Evolutionary conservation across 2,888 invertebrate species (phyloP).

Genomic region (Didymodactylos carnosus): DNA sequence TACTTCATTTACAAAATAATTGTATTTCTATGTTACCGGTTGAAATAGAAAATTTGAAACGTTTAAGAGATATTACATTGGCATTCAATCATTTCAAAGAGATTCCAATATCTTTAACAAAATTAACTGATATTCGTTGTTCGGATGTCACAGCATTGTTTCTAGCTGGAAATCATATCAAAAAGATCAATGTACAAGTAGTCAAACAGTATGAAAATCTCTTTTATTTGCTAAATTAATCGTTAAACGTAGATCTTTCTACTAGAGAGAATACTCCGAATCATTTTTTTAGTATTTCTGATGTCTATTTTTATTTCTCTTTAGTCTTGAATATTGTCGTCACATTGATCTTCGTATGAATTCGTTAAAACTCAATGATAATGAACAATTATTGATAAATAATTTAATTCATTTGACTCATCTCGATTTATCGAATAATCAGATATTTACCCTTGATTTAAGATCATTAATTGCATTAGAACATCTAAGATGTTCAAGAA

Average conservation of each 20-base stretch:
- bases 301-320: neutral
- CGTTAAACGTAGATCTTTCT: no score
- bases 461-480: conserved; percentile 30
- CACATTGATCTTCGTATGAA: conserved; percentile 30
- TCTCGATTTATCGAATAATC: conserved; percentile 35
- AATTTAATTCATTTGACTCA: conserved; percentile 31
- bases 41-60: neutral
- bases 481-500: conserved; percentile 34
- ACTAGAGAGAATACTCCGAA: no score
- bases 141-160: neutral
- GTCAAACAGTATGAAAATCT: neutral
- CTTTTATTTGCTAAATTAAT: neutral
- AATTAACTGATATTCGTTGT: neutral
- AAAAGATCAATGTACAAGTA: neutral
- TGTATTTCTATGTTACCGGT: neutral
- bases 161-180: conserved; percentile 30
- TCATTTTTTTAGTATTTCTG: no score
- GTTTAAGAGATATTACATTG: neutral
- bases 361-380: conserved; percentile 24
- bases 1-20: neutral
- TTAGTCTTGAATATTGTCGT: conserved; percentile 1
- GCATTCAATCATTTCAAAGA: neutral
- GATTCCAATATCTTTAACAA: neutral
- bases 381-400: conserved; percentile 28
- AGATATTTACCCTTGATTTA: conserved; percentile 25